Evolutionary conservation across 2,797 vertebrate genomes (phyloP).

Genomic region (Tiaroga cobitis): DNA sequence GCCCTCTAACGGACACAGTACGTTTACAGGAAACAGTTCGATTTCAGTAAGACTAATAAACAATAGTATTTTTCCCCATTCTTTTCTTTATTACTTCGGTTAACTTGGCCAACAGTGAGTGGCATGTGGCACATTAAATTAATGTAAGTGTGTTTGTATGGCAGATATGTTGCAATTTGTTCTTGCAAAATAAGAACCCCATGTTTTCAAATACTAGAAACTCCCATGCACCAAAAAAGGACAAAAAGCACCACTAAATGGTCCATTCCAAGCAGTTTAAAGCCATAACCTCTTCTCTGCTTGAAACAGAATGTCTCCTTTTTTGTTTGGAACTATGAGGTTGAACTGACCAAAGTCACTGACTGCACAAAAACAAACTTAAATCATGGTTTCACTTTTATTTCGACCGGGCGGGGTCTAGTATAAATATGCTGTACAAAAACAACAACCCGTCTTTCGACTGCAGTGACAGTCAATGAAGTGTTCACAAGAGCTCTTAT

Average conservation of each 20-base stretch:
- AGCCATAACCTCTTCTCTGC: too few species aligned
- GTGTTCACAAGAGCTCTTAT: too few species aligned
- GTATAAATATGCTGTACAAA: neutral
- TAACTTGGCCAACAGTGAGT: neutral
- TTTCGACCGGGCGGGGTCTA: neutral
- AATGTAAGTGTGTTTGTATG: too few species aligned
- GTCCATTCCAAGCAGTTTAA: too few species aligned
- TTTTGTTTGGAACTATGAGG: too few species aligned
- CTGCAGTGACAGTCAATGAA: conserved; percentile 6
- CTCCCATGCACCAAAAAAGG: too few species aligned
- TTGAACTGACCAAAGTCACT: neutral
- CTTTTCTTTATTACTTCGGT: neutral
- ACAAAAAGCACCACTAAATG: too few species aligned
- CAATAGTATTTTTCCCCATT: neutral
- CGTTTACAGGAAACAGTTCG: neutral
- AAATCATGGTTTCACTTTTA: neutral
- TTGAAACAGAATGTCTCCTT: too few species aligned
- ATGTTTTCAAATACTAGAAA: too few species aligned
- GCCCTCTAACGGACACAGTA: neutral
- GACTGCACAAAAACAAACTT: neutral
- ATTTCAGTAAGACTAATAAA: neutral
- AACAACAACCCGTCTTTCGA: neutral
- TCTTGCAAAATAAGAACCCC: too few species aligned
- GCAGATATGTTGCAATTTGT: too few species aligned
- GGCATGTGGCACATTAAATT: too few species aligned